These are phyloP conservation scores for Pelagia noctiluca DNA, from an alignment of 30 jellyfish, hydroid and myxozoan genomes.

Conservation along the genomic window DNA sequence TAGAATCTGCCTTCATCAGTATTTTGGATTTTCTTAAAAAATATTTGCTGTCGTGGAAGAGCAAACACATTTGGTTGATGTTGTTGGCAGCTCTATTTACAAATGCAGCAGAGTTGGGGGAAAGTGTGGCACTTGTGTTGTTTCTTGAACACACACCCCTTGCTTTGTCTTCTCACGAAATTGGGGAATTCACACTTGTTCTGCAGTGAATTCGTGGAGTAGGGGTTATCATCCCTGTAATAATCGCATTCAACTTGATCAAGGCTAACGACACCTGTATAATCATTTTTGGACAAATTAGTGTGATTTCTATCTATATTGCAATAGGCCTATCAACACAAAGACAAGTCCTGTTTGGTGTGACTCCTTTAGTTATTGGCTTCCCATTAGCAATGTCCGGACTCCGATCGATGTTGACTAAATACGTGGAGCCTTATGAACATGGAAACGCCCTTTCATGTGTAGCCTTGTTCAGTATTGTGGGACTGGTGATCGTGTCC, in stretches of 20 bases:
- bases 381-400: slow-evolving; percentile 72
- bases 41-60: not conserved
- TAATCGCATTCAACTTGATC: slow-evolving; percentile 30
- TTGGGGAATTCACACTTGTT: slow-evolving; percentile 42
- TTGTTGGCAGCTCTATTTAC: slow-evolving; percentile 52
- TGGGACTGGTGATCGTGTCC: slow-evolving; percentile 53
- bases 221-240: slow-evolving; percentile 44
- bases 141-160: slow-evolving; percentile 60
- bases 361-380: slow-evolving; percentile 45
- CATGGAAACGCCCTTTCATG: slow-evolving; percentile 63
- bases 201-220: slow-evolving; percentile 54
- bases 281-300: slow-evolving; percentile 32
- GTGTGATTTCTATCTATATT: slow-evolving; percentile 49
- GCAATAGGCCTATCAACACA: slow-evolving; percentile 39
- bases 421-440: slow-evolving; percentile 33
- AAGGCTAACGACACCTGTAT: slow-evolving; percentile 36
- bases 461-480: slow-evolving; percentile 51
- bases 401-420: slow-evolving; percentile 55
- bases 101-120: slow-evolving; percentile 67
- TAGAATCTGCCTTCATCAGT: not conserved
- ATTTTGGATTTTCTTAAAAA: slow-evolving; percentile 3
- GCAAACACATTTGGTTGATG: slow-evolving; percentile 4
- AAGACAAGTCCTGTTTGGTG: slow-evolving; percentile 6
- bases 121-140: slow-evolving; percentile 25
- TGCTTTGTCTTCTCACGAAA: slow-evolving; percentile 44